Percentiles rank a stretch among this genome's conserved stretches.
These are phyloP conservation scores for Ochropleura leucogaster DNA, from an alignment of 2,888 invertebrate species.

Conservation along the genomic window DNA sequence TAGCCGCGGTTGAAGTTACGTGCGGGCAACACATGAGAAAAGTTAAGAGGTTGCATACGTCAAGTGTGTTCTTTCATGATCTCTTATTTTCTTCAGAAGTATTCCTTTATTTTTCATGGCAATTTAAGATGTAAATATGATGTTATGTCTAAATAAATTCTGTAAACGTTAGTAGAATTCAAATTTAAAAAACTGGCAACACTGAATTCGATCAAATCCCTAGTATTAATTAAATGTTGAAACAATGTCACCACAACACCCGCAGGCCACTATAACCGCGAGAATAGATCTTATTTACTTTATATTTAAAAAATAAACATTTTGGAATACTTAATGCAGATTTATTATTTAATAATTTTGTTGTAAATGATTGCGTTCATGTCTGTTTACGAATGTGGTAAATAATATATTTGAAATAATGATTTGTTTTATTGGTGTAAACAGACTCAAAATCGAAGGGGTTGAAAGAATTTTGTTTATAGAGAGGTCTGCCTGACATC, in stretches of 20 bases:
- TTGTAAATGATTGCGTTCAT: conserved; percentile 84
- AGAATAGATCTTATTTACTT: conserved; percentile 78
- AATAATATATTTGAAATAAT: conserved; percentile 77
- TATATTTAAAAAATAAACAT: conserved; percentile 77
- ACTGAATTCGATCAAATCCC: conserved; percentile 68
- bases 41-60: conserved; percentile 34
- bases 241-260: conserved; percentile 65
- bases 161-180: conserved; percentile 31
- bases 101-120: conserved; percentile 38
- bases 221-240: conserved; percentile 53
- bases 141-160: conserved; percentile 37
- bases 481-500: no score
- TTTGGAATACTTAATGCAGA: conserved; percentile 81
- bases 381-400: conserved; percentile 82
- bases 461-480: no score
- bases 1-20: conserved; percentile 75
- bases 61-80: conserved; percentile 41
- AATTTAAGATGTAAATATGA: conserved; percentile 50
- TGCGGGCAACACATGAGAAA: conserved; percentile 55
- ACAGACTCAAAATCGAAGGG: conserved; percentile 12
- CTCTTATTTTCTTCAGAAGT: conserved; percentile 48
- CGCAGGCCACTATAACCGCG: conserved; percentile 74
- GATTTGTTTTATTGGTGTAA: conserved; percentile 52
- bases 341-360: conserved; percentile 83
- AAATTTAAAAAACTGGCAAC: conserved; percentile 40